Evolutionary conservation across 2,888 invertebrate genomes (phyloP), one percentile per base, ranked within the genome.

Genomic region (Ametastegia equiseti): DNA sequence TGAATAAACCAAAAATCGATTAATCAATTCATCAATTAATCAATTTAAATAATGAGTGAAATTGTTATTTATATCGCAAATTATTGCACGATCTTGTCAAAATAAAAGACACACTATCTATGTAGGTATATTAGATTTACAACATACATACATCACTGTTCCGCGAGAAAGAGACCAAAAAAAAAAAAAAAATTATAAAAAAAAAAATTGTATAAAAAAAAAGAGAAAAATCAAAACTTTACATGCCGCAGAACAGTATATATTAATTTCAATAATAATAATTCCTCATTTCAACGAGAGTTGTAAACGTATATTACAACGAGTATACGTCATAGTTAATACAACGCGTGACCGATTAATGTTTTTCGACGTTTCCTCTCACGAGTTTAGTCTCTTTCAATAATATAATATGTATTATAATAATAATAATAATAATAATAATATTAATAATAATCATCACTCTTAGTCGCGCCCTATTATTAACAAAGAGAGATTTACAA

Each of bases 271-370:
- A 33, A 63, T 63, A 63, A 30, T 63, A 36, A 63, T 63, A 9
- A n/a, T 54, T n/a, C 71, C 45, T 47, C 71, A 71, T 27, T 27
- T 27, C 19, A 23, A 71, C 45, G 9, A 30, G 11, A n/a, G 47
- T 19, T 9, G 19, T n/a, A 39, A 45, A 27, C 6, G n/a, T 71
- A 71, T 45, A 45, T 15, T 19, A 36, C 7, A 60, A 27, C 30
- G 15, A 30, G 54, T 54, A 67, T 67, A 67, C 19, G 30, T 39
- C 9, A 47, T 15, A 45, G 11, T 36, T 30, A 45, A 15, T 47
- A 71, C n/a, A 71, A 71, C 75, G 54, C 75, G 54, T 75, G 54
- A 36, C 75, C 50, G 75, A 75, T 75, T 54, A 7, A 54, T 71
- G 71, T 47, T 42, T n/a, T n/a, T 60, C 13, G 27, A 45, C 47